Conservation (phyloP, 2,113 vertebrate species). For the Oxyura jamaicensis region DNA sequence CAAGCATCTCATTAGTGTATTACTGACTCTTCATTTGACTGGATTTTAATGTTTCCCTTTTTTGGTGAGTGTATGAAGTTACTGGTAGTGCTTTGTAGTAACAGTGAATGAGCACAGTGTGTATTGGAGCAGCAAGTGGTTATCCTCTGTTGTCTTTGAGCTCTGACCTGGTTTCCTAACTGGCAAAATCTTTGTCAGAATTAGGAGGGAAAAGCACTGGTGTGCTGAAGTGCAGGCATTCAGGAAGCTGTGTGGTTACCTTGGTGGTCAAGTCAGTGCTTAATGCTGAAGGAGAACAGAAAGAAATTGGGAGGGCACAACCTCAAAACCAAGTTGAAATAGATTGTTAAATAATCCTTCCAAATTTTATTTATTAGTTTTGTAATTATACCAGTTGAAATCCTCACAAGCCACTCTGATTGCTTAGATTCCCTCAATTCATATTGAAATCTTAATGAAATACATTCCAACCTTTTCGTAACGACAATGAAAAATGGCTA, state of each 20-base stretch:
- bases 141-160: background rate
- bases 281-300: background rate
- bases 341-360: slow-evolving; percentile 55
- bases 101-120: background rate
- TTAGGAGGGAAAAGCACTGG: background rate
- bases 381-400: slow-evolving; percentile 41
- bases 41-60: background rate
- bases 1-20: background rate
- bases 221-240: background rate
- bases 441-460: slow-evolving; percentile 53
- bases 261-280: background rate
- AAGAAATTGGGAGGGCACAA: background rate
- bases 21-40: background rate
- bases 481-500: slow-evolving; percentile 20
- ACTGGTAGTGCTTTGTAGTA: background rate
- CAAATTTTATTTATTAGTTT: slow-evolving; percentile 67
- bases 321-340: slow-evolving; percentile 39
- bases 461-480: slow-evolving; percentile 38
- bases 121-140: background rate
- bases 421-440: slow-evolving; percentile 46
- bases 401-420: slow-evolving; percentile 31
- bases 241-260: background rate
- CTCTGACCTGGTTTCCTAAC: background rate
- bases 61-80: background rate
- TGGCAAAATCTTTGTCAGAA: background rate